These are phyloP conservation scores for Pelobates fuscus DNA, from an alignment of 2,113 vertebrate genomes.

Conservation along the genomic window DNA sequence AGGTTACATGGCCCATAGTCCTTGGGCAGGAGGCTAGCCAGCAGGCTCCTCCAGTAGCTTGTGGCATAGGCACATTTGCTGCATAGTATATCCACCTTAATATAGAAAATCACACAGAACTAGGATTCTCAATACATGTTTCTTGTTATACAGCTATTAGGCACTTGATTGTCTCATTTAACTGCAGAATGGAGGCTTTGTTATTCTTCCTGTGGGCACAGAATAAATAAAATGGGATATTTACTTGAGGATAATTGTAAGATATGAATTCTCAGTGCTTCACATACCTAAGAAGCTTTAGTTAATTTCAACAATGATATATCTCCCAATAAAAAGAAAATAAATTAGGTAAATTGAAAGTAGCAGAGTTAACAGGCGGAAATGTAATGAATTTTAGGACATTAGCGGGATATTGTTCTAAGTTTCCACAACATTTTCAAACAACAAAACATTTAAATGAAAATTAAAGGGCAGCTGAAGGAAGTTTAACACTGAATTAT, in stretches of 20 bases:
- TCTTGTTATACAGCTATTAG: not conserved
- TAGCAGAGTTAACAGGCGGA: not conserved
- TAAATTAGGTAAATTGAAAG: constrained; percentile 8
- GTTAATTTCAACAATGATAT: constrained; percentile 1
- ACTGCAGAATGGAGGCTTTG: not conserved
- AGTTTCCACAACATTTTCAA: not conserved
- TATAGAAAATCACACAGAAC: not conserved
- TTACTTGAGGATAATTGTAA: constrained; percentile 17
- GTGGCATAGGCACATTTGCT: too few species aligned
- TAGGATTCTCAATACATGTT: not conserved
- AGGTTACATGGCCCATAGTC: too few species aligned
- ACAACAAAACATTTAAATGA: not conserved
- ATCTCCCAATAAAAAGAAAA: constrained; percentile 15
- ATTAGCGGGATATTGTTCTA: not conserved
- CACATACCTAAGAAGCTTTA: constrained; percentile 27
- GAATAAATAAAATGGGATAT: constrained; percentile 1
- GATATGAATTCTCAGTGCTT: not conserved
- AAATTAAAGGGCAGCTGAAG: not conserved
- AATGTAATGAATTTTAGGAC: not conserved
- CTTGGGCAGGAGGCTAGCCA: too few species aligned
- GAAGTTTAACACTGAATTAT: too few species aligned
- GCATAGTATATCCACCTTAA: not conserved
- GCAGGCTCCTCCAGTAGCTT: too few species aligned
- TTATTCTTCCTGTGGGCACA: constrained; percentile 1
- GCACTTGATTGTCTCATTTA: not conserved